Evolutionary conservation across 2,797 vertebrate genomes (phyloP).

Genomic region (Odontamblyopus rebecca): DNA sequence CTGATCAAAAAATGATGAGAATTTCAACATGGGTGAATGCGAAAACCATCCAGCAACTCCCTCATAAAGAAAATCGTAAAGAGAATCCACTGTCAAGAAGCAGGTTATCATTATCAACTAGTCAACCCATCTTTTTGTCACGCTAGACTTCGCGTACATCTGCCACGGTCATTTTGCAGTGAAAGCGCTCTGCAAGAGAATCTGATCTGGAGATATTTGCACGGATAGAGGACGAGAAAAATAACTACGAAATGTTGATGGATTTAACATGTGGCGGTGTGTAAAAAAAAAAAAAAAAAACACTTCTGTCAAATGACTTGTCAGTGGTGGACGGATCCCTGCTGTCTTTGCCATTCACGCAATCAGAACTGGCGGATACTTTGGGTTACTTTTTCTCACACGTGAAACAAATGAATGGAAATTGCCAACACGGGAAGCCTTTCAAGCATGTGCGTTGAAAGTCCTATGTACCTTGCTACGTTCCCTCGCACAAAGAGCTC

Average conservation of each 20-base stretch:
- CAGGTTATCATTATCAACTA: not conserved
- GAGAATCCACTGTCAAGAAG: not conserved
- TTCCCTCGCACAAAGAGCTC: conserved; percentile 55
- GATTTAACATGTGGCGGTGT: conserved; percentile 75
- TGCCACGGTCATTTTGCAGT: conserved; percentile 68
- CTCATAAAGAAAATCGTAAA: not conserved
- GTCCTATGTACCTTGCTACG: conserved; percentile 35
- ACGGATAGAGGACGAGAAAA: conserved; percentile 41
- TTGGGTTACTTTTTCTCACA: conserved; percentile 35
- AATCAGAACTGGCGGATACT: conserved; percentile 48
- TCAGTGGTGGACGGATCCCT: conserved; percentile 69
- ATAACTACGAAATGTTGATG: conserved; percentile 72
- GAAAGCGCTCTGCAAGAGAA: conserved; percentile 66
- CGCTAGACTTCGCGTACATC: conserved; percentile 50
- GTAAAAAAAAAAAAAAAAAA: conserved; percentile 45
- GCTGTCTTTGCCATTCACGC: conserved; percentile 63
- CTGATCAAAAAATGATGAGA: no score
- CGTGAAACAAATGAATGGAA: conserved; percentile 44
- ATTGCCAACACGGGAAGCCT: conserved; percentile 41
- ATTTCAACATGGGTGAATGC: not conserved
- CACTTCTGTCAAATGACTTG: conserved; percentile 74
- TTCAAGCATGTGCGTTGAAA: conserved; percentile 39
- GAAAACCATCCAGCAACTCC: not conserved
- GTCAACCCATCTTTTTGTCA: conserved; percentile 1
- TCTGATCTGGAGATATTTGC: conserved; percentile 59